Percentiles rank a stretch among this genome's conserved stretches.
Evolutionary conservation across 2,797 vertebrate species (phyloP).

Genomic region (Pseudochirops cupreus): DNA sequence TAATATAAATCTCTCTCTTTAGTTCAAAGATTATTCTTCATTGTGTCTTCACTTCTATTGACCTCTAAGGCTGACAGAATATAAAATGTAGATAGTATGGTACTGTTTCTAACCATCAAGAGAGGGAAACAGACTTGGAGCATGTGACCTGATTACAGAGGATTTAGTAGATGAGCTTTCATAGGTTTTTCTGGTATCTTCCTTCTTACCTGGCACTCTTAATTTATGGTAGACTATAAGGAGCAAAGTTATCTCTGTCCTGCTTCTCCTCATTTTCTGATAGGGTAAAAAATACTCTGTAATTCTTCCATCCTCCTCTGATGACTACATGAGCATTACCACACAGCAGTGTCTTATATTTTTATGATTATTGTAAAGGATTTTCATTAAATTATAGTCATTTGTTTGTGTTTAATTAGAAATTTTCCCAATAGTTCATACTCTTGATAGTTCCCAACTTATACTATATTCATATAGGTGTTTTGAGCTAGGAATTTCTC

Average conservation of each 20-base stretch:
- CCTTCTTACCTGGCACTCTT: background rate
- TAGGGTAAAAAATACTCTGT: background rate
- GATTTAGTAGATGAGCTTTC: background rate
- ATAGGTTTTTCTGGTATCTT: background rate
- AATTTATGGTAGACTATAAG: background rate
- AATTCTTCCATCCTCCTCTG: background rate
- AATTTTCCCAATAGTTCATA: background rate
- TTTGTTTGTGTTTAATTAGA: background rate
- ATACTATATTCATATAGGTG: background rate
- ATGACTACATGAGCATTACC: background rate
- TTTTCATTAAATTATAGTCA: background rate
- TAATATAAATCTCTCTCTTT: background rate
- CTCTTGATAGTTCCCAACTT: background rate
- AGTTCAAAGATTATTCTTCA: background rate
- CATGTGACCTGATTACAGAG: background rate
- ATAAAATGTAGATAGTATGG: background rate
- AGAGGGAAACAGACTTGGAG: background rate
- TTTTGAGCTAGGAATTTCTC: background rate
- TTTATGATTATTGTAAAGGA: background rate
- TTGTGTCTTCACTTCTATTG: background rate
- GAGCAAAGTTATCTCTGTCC: background rate
- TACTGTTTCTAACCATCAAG: background rate
- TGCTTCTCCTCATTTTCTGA: background rate
- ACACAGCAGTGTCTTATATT: background rate
- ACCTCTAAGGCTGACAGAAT: background rate